A percentile compares a stretch with the other conserved stretches of the same genome.
Evolutionary conservation across 2,113 vertebrate species (phyloP).

Genomic region (Eira barbara): DNA sequence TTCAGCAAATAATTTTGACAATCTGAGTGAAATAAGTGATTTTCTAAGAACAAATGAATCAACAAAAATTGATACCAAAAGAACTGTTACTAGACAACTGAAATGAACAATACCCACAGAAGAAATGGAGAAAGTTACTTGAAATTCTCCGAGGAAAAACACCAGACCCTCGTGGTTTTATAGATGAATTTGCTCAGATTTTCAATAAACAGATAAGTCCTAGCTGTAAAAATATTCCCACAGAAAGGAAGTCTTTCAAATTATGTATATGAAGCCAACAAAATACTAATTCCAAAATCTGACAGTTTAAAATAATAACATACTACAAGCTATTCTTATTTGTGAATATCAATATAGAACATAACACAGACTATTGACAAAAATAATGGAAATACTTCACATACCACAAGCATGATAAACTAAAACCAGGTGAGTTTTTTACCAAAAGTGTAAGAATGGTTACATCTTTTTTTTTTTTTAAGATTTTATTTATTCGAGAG

Average conservation of each 20-base stretch:
- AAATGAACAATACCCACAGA: neutral
- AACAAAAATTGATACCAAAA: conserved; percentile 39
- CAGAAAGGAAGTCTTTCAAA: neutral
- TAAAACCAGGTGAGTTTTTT: neutral
- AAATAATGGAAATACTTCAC: neutral
- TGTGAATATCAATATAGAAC: neutral
- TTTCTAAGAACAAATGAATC: conserved; percentile 62
- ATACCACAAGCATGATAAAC: conserved; percentile 16
- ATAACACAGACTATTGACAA: neutral
- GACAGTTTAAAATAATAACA: neutral
- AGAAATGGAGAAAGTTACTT: neutral
- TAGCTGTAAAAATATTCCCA: neutral
- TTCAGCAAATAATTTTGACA: conserved; percentile 54
- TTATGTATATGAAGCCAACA: neutral
- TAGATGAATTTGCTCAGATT: conserved; percentile 11
- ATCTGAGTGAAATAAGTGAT: conserved; percentile 45
- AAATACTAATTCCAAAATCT: neutral
- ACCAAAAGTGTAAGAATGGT: neutral
- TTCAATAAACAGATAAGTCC: neutral
- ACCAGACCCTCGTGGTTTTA: neutral
- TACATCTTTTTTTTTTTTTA: neutral
- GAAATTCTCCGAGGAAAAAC: neutral
- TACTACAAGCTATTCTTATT: neutral
- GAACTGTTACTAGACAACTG: neutral
- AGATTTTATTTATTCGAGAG: too few species aligned